Percentiles rank a stretch among this genome's conserved stretches.
Evolutionary conservation across 2,888 invertebrate genomes (phyloP).

Genomic region (Pasiphila rectangulata): DNA sequence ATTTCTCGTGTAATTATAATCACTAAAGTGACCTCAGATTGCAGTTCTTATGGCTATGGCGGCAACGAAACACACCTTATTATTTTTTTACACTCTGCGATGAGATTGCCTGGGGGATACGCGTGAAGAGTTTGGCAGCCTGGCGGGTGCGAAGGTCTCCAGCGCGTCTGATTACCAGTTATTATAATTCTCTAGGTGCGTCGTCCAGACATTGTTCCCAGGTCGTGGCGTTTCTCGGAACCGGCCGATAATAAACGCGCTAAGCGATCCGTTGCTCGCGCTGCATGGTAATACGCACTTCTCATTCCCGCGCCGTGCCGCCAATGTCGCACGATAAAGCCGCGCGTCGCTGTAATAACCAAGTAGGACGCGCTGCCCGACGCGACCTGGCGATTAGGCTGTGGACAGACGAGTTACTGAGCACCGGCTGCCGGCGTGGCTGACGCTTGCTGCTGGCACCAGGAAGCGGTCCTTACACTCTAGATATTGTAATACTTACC

Average conservation of each 20-base stretch:
- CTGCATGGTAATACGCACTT: conserved; percentile 18
- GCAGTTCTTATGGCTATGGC: no score
- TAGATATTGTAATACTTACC: no score
- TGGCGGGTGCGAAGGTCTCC: not conserved
- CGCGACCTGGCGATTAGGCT: no score
- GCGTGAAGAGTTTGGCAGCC: no score
- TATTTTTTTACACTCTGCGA: not conserved
- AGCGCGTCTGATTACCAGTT: not conserved
- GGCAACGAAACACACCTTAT: no score
- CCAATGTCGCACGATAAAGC: conserved; percentile 4
- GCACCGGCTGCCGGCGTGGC: no score
- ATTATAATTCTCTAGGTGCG: not conserved
- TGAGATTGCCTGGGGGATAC: no score
- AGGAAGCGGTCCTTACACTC: no score
- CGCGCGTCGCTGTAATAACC: conserved; percentile 6
- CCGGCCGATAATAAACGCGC: conserved; percentile 10
- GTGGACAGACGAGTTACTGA: not conserved
- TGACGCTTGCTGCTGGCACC: no score
- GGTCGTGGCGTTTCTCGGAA: conserved; percentile 16
- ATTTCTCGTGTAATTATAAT: no score
- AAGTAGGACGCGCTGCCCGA: not conserved
- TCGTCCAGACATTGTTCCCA: conserved; percentile 16
- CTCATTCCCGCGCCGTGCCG: conserved; percentile 7
- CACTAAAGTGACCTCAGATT: no score
- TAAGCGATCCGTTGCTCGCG: conserved; percentile 13